Evolutionary conservation across 2,888 invertebrate genomes (phyloP), one percentile per base, ranked within the genome.

Genomic region (Rhyacophila evoluta): DNA sequence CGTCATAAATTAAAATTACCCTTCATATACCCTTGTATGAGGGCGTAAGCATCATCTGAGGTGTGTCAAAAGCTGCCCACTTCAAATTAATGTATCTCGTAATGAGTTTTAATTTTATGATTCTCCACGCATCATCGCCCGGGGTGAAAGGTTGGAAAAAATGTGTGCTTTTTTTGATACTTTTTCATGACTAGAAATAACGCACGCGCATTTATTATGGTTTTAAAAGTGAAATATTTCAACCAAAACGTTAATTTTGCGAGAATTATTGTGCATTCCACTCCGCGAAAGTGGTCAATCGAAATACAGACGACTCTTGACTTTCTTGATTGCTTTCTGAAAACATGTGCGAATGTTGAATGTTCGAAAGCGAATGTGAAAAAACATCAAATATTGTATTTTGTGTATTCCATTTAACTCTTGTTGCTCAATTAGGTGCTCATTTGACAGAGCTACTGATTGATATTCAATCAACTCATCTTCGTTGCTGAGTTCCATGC

Each of bases 71-170:
- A n/a, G 19, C 1, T 19, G 25, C 55, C 55, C 12, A 39, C 12
- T 1, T 55, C 10, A 12, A 19, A 12, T 39, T 12, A 39, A 55
- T 19, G 19, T 19, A 55, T 55, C 55, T 55, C 55, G 19, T 55
- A 55, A 55, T 55, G 55, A 55, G 55, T 25, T 55, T 1, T 25
- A 10, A 25, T 55, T 55, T 25, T 55, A 0, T 33, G 6, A 33
- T 41, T 15, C 15, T 41, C 3, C 15, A 19, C 41, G 29, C 72
- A 27, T 67, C 72, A 77, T 73, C 72, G 73, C 77, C 77, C n/a
- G 29, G 19, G 73, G 77, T 10, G 55, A 25, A 55, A 0, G 15
- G 15, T 55, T 1, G 55, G 19, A 25, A 55, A 55, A 55, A 4
- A 19, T 15, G 25, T 25, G n/a, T n/a, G n/a, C n/a, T n/a, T n/a